phyloP scores from a whole-genome alignment of 2,797 vertebrate species.

The Lithobates sylvaticus region DNA sequence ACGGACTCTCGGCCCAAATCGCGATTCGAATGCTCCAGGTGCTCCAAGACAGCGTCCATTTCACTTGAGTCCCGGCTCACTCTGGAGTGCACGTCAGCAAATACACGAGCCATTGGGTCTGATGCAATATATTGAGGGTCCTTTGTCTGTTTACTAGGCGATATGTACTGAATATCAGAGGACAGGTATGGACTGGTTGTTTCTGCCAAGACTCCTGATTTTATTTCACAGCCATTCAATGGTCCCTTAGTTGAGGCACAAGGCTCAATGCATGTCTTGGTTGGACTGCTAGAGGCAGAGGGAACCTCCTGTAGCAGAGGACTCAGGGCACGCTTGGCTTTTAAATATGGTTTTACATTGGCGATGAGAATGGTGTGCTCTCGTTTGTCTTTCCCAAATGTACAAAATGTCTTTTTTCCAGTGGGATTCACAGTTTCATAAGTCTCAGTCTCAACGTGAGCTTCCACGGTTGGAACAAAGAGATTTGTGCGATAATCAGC shows the following conservation, averaged over 20 bases:
- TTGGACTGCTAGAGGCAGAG: conserved; percentile 93
- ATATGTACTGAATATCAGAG: conserved; percentile 82
- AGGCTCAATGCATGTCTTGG: conserved; percentile 90
- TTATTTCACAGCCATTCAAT: conserved; percentile 91
- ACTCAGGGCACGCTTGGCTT: conserved; percentile 98
- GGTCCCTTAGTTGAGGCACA: conserved; percentile 92
- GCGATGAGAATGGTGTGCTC: conserved; percentile 99
- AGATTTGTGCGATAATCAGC: conserved; percentile 99
- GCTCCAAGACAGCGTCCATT: conserved; percentile 90
- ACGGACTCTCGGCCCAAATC: conserved; percentile 86
- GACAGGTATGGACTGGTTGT: conserved; percentile 90
- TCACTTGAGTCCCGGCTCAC: conserved; percentile 92
- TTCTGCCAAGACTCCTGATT: conserved; percentile 89
- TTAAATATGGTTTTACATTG: conserved; percentile 99
- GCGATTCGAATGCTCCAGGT: conserved; percentile 84
- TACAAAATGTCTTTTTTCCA: conserved; percentile 99
- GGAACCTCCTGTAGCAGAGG: conserved; percentile 97
- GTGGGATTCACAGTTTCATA: conserved; percentile 96
- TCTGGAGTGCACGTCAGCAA: conserved; percentile 92
- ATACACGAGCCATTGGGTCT: conserved; percentile 95
- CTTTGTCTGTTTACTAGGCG: conserved; percentile 93
- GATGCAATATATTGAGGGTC: conserved; percentile 85
- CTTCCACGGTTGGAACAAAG: conserved; percentile 96
- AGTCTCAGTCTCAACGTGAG: conserved; percentile 92
- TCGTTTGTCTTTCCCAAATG: conserved; percentile 97